Conservation (phyloP, 2,797 vertebrate species). For the Sitta carolinensis region DNA sequence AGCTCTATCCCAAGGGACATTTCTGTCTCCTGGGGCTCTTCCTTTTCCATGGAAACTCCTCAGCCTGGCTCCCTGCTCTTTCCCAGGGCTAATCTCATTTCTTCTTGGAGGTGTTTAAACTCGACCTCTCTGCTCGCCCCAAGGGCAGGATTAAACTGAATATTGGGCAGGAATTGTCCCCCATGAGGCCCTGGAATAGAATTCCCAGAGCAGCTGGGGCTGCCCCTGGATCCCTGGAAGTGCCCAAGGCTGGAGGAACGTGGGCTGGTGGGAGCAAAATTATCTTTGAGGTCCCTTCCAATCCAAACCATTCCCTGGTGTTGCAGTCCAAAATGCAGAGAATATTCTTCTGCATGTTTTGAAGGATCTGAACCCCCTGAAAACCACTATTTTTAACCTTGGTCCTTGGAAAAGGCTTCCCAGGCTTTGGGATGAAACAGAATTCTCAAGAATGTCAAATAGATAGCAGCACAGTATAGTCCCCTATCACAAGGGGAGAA, state of each 20-base stretch:
- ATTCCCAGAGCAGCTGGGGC: background rate
- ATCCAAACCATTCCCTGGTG: background rate
- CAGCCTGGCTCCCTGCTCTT: background rate
- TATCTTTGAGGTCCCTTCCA: background rate
- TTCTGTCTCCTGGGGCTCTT: background rate
- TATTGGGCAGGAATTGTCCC: background rate
- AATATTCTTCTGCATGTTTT: too few relatives aligned
- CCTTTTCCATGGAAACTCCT: background rate
- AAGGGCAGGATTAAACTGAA: background rate
- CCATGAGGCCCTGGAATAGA: background rate
- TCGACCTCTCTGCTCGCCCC: background rate
- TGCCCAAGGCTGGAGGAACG: fast-evolving
- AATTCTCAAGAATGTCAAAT: too few relatives aligned
- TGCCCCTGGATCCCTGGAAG: background rate
- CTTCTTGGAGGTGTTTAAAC: background rate
- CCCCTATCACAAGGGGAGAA: too few relatives aligned
- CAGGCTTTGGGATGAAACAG: too few relatives aligned
- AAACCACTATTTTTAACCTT: too few relatives aligned
- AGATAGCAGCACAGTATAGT: too few relatives aligned
- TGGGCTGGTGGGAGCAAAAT: background rate
- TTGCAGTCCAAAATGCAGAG: too few relatives aligned
- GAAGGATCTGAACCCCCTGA: too few relatives aligned
- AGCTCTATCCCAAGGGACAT: background rate
- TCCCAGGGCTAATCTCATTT: background rate
- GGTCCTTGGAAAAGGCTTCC: too few relatives aligned